Evolutionary conservation across 2,888 invertebrate species (phyloP).

Genomic region (Sarcophaga subvicina): DNA sequence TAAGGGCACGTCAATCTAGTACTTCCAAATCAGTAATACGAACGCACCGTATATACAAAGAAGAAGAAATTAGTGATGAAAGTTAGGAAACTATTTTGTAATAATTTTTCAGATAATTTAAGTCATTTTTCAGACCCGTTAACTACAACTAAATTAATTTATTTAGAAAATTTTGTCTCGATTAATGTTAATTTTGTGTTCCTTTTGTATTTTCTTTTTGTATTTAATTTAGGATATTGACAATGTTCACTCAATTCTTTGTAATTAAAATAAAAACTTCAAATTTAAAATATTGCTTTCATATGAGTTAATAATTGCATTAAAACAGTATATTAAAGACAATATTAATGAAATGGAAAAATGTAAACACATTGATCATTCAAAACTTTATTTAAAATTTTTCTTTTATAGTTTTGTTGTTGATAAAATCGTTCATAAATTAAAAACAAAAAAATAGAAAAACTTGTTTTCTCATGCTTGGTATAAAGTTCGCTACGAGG

Average conservation of each 20-base stretch:
- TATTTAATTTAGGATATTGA: neutral
- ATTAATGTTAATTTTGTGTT: neutral
- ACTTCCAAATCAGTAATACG: slow-evolving; percentile 30
- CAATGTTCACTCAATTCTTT: too few relatives aligned
- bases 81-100: slow-evolving; percentile 12
- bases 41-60: slow-evolving; percentile 9
- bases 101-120: neutral
- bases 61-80: slow-evolving; percentile 49
- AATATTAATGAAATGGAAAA: neutral
- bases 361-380: neutral
- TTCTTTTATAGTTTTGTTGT: neutral
- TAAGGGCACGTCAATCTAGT: slow-evolving; percentile 2
- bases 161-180: neutral
- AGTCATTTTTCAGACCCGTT: neutral
- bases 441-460: neutral
- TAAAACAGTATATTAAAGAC: neutral
- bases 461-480: neutral
- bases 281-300: neutral
- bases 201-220: neutral
- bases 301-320: neutral
- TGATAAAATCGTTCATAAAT: neutral
- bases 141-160: too few relatives aligned
- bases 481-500: neutral
- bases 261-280: too few relatives aligned
- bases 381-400: neutral